phyloP scores from a whole-genome alignment of 2,113 vertebrate genomes.

The Chaetops frenatus region DNA sequence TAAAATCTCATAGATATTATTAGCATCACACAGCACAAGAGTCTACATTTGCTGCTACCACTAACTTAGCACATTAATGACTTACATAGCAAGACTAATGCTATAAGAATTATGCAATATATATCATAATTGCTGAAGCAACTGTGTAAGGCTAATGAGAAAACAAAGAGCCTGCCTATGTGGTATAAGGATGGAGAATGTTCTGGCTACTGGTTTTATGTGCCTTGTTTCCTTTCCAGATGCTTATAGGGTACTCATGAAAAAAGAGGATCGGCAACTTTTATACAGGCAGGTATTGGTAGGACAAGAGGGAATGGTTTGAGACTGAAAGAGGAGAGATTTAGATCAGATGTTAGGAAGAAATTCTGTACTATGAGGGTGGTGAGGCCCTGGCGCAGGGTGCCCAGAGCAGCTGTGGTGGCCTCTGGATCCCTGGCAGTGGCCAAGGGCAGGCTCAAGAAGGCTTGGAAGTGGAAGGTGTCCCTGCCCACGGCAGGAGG shows the following conservation, averaged over 20 bases:
- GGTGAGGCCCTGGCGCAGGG: rapidly evolving
- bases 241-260: neutral
- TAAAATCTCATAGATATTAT: slow-evolving; percentile 14
- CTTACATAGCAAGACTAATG: slow-evolving; percentile 5
- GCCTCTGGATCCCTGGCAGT: neutral
- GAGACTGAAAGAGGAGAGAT: neutral
- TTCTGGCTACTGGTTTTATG: neutral
- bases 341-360: neutral
- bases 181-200: neutral
- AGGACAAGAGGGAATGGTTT: neutral
- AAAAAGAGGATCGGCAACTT: neutral
- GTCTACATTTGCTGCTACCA: neutral
- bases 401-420: neutral
- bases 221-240: neutral
- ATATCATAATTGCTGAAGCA: neutral
- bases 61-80: slow-evolving; percentile 17
- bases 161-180: neutral
- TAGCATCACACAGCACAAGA: neutral
- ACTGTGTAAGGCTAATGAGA: neutral
- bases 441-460: rapidly evolving
- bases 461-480: neutral
- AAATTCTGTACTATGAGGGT: neutral
- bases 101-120: neutral
- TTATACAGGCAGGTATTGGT: no score
- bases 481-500: neutral